These are phyloP conservation scores for Danio albolineatus DNA, from an alignment of 2,797 vertebrate genomes.

Conservation along the genomic window DNA sequence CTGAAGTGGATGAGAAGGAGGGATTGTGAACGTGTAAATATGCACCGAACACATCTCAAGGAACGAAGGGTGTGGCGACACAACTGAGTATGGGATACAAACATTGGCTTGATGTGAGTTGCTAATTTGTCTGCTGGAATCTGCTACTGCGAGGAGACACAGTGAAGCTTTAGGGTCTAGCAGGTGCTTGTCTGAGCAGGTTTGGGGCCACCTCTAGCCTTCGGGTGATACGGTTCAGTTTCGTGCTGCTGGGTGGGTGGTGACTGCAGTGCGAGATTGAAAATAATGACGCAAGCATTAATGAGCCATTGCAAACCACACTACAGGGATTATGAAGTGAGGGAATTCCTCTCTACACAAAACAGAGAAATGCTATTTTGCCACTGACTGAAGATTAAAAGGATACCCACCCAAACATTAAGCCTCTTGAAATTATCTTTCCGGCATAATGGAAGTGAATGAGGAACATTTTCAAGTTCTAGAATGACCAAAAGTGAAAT, in stretches of 20 bases:
- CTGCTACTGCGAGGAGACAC: conserved; percentile 69
- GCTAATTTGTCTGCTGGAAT: conserved; percentile 73
- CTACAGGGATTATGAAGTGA: conserved; percentile 70
- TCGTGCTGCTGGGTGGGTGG: conserved; percentile 58
- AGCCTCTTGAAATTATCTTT: conserved; percentile 3
- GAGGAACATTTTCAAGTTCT: not conserved
- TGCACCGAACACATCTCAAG: conserved; percentile 61
- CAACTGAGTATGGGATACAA: conserved; percentile 69
- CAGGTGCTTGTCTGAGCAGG: conserved; percentile 79
- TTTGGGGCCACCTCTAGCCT: conserved; percentile 74
- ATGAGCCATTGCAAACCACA: conserved; percentile 72
- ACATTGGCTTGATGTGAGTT: conserved; percentile 64
- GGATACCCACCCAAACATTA: conserved; percentile 6
- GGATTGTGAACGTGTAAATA: conserved; percentile 63
- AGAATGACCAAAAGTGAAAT: not conserved
- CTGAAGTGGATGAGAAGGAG: conserved; percentile 65
- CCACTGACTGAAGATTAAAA: conserved; percentile 23
- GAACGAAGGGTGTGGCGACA: conserved; percentile 74
- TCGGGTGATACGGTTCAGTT: conserved; percentile 37
- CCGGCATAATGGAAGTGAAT: not conserved
- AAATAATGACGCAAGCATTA: conserved; percentile 69
- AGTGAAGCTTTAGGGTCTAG: conserved; percentile 71
- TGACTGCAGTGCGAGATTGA: conserved; percentile 61
- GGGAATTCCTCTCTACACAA: conserved; percentile 74
- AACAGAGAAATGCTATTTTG: conserved; percentile 51